Evolutionary conservation across 2,888 invertebrate species (phyloP).

Genomic region (Nemapogon koenigi): DNA sequence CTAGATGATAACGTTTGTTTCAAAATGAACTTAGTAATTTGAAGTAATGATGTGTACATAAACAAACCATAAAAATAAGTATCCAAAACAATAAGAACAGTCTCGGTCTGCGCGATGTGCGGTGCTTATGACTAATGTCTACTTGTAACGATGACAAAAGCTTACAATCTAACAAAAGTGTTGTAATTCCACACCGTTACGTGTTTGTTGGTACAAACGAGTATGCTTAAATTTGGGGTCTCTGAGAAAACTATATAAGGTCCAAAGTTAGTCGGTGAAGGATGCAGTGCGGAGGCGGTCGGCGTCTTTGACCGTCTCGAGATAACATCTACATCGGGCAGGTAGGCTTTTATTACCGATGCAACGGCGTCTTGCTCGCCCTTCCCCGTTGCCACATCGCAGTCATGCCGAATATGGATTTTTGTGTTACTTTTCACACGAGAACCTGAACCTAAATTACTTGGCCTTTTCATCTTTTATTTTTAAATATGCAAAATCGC

Average conservation of each 20-base stretch:
- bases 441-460: slow-evolving; percentile 4
- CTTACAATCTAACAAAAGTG: slow-evolving; percentile 54
- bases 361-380: slow-evolving; percentile 19
- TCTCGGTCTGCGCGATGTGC: slow-evolving; percentile 20
- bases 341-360: slow-evolving; percentile 53
- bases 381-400: slow-evolving; percentile 2
- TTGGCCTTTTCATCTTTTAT: too few relatives aligned
- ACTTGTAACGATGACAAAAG: slow-evolving; percentile 50
- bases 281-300: slow-evolving; percentile 28
- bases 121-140: slow-evolving; percentile 43
- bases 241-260: too few relatives aligned
- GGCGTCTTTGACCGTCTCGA: slow-evolving; percentile 52
- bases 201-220: slow-evolving; percentile 28
- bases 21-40: too few relatives aligned
- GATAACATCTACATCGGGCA: slow-evolving; percentile 58
- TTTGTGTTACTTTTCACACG: slow-evolving; percentile 42
- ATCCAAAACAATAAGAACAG: slow-evolving; percentile 13
- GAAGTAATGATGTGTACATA: slow-evolving; percentile 1
- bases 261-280: too few relatives aligned
- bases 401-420: slow-evolving; percentile 25
- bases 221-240: too few relatives aligned
- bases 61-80: slow-evolving; percentile 5
- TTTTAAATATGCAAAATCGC: too few relatives aligned
- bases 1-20: too few relatives aligned
- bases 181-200: slow-evolving; percentile 58